Conservation (phyloP, 2,113 vertebrate species). For the Tenrec ecaudatus region DNA sequence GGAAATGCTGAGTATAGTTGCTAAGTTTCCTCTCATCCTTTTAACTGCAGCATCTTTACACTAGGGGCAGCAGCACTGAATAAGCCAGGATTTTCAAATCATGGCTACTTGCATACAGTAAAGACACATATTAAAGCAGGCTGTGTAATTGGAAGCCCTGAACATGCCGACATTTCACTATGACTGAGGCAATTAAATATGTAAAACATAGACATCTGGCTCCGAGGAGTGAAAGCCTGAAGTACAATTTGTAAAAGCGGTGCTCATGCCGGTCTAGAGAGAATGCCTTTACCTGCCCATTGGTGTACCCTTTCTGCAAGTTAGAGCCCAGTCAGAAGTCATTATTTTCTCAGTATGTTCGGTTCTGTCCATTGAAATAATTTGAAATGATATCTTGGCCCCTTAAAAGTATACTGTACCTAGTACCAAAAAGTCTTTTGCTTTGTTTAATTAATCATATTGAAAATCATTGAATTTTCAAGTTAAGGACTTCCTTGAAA, state of each 20-base stretch:
- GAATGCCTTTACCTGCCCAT: slow-evolving; percentile 90
- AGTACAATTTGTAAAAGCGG: slow-evolving; percentile 84
- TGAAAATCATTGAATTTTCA: slow-evolving; percentile 44
- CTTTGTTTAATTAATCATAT: neutral
- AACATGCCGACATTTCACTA: slow-evolving; percentile 80
- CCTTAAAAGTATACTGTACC: neutral
- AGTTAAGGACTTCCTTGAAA: slow-evolving; percentile 33
- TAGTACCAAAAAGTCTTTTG: neutral
- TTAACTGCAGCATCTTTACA: slow-evolving; percentile 27
- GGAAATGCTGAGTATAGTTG: neutral
- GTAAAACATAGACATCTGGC: slow-evolving; percentile 84
- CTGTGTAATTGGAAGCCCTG: slow-evolving; percentile 85
- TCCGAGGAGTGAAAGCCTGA: slow-evolving; percentile 86
- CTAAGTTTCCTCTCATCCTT: neutral
- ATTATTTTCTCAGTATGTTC: neutral
- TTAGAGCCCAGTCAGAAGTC: neutral
- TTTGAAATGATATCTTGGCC: neutral
- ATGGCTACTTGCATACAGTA: slow-evolving; percentile 26
- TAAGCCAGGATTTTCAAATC: slow-evolving; percentile 41
- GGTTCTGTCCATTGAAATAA: neutral
- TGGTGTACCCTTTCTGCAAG: slow-evolving; percentile 70
- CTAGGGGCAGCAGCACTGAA: neutral
- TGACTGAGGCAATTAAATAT: slow-evolving; percentile 88
- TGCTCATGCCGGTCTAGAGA: slow-evolving; percentile 84
- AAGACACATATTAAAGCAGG: slow-evolving; percentile 46